Evolutionary conservation across 2,888 invertebrate genomes (phyloP).

Genomic region (Molanna angustata): DNA sequence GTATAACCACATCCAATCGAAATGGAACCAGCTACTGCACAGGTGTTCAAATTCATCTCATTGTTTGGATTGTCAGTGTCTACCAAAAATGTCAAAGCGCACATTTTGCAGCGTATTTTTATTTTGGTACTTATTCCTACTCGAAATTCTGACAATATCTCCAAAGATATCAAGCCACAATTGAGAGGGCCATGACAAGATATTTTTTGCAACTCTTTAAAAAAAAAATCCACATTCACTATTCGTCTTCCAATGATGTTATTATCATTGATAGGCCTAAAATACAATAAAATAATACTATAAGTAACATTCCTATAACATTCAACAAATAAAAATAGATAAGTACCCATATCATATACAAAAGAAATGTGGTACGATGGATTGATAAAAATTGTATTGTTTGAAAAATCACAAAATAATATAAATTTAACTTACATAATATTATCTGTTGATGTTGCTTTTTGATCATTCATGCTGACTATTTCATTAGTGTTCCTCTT

Average conservation of each 20-base stretch:
- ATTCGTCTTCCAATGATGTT: neutral
- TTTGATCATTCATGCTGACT: too few species aligned
- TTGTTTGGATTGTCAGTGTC: neutral
- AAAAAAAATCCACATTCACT: neutral
- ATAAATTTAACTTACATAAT: too few species aligned
- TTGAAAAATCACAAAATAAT: too few species aligned
- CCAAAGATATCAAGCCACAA: neutral
- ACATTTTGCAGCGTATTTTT: neutral
- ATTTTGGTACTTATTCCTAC: neutral
- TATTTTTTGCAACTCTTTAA: neutral
- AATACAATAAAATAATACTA: too few species aligned
- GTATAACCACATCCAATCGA: neutral
- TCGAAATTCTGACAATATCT: neutral
- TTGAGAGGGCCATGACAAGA: neutral
- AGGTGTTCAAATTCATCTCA: neutral
- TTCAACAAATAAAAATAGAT: too few species aligned
- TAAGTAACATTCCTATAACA: too few species aligned
- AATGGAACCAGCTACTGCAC: slow-evolving; percentile 4
- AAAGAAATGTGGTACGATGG: too few species aligned
- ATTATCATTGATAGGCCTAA: too few species aligned
- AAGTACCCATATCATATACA: too few species aligned
- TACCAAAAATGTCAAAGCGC: neutral
- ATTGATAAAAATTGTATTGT: too few species aligned
- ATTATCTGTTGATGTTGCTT: too few species aligned
- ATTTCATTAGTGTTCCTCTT: too few species aligned